phyloP scores from a whole-genome alignment of 2,113 vertebrate genomes.

The Oreochromis niloticus region DNA sequence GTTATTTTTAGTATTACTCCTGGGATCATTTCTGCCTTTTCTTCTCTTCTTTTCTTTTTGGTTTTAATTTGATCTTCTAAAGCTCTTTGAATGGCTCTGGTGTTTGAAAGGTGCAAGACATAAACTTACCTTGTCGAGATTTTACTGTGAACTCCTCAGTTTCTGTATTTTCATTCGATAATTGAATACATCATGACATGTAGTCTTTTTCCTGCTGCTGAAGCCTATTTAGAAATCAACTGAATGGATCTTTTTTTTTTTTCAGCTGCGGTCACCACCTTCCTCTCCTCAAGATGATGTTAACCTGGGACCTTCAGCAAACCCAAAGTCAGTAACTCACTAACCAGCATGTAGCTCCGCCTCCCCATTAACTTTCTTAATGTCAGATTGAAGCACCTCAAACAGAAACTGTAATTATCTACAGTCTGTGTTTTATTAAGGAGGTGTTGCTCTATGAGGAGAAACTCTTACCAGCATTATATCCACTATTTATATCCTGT shows the following conservation, averaged over 20 bases:
- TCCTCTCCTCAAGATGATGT: constrained; percentile 75
- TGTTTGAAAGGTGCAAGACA: neutral
- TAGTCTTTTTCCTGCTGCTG: neutral
- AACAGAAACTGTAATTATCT: neutral
- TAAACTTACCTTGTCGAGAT: neutral
- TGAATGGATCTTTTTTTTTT: neutral
- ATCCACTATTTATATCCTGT: neutral
- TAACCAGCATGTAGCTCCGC: neutral
- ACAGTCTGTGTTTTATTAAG: neutral
- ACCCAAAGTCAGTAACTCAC: constrained; percentile 86
- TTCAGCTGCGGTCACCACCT: constrained; percentile 61
- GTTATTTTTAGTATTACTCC: neutral
- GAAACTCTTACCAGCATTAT: neutral
- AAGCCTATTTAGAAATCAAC: neutral
- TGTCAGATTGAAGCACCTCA: neutral
- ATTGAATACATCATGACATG: neutral
- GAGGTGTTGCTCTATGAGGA: neutral
- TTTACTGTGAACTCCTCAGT: neutral
- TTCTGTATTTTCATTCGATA: neutral
- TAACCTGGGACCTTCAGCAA: constrained; percentile 94
- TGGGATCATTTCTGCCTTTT: accelerated
- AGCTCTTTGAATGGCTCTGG: neutral
- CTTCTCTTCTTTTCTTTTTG: neutral
- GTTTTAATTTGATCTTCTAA: neutral
- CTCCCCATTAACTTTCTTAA: neutral